A percentile compares a stretch with the other conserved stretches of the same genome.
Evolutionary conservation across 2,888 invertebrate species (phyloP).

Genomic region (Watsonalla cultraria): DNA sequence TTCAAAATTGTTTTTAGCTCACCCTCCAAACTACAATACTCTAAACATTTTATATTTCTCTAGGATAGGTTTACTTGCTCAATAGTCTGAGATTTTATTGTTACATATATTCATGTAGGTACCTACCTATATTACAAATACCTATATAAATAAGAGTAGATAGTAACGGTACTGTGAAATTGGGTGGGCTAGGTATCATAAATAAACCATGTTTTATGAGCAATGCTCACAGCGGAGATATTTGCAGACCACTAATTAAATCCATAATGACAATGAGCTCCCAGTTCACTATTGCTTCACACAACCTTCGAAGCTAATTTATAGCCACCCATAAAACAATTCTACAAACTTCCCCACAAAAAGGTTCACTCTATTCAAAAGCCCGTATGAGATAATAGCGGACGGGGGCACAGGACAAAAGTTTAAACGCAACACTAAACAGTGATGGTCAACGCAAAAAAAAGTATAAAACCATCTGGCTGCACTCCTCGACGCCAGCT

Average conservation of each 20-base stretch:
- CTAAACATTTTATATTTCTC: too few species aligned
- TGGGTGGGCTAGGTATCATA: constrained; percentile 21
- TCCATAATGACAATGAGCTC: constrained; percentile 42
- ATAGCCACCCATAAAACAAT: constrained; percentile 72
- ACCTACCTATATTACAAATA: too few species aligned
- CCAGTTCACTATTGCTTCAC: constrained; percentile 33
- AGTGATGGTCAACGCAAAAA: constrained; percentile 43
- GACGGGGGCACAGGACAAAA: constrained; percentile 68
- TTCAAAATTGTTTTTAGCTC: too few species aligned
- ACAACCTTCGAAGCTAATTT: constrained; percentile 53
- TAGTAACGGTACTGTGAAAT: constrained; percentile 1
- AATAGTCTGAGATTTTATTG: too few species aligned
- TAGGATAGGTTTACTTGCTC: too few species aligned
- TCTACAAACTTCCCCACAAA: constrained; percentile 70
- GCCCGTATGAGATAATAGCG: constrained; percentile 66
- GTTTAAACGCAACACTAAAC: constrained; percentile 64
- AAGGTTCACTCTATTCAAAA: constrained; percentile 61
- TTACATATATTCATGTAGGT: too few species aligned
- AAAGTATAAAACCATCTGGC: constrained; percentile 67
- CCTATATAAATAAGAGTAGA: too few species aligned
- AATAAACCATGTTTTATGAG: constrained; percentile 22
- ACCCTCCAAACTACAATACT: too few species aligned
- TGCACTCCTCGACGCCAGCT: constrained; percentile 36
- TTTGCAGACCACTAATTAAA: constrained; percentile 42
- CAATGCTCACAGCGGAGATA: constrained; percentile 13